Percentiles rank a stretch among this genome's conserved stretches.
phyloP scores from a whole-genome alignment of 1,140 invertebrate species.

The Akabosia matsudoensis region DNA sequence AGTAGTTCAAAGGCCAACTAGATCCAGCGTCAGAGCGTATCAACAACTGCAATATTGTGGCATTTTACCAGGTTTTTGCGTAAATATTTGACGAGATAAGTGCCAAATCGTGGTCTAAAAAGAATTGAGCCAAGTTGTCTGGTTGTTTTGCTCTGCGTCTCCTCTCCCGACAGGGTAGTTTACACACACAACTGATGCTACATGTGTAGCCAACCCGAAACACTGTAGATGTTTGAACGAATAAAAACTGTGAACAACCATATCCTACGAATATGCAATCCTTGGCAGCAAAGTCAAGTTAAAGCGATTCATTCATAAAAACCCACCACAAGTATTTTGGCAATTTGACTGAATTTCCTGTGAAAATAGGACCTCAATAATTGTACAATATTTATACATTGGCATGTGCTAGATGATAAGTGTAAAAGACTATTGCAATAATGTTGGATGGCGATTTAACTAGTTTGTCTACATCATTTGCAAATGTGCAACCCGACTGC shows the following conservation, averaged over 20 bases:
- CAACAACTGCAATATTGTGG: too few species aligned
- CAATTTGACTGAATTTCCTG: background rate
- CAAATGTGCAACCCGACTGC: too few species aligned
- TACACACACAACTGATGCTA: too few species aligned
- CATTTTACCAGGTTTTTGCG: slow-evolving; percentile 18
- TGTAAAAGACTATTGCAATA: too few species aligned
- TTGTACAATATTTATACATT: too few species aligned
- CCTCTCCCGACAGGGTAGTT: background rate
- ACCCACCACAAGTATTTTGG: background rate
- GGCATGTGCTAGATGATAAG: too few species aligned
- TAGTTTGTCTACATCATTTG: too few species aligned
- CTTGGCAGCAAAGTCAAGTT: background rate
- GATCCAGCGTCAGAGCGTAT: too few species aligned
- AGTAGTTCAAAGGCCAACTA: too few species aligned
- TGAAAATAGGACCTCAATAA: background rate
- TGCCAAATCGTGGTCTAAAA: slow-evolving; percentile 1
- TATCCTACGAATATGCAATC: background rate
- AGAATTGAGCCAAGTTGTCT: slow-evolving; percentile 13
- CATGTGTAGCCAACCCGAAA: background rate
- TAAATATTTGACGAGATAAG: slow-evolving; percentile 21
- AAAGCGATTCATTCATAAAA: slow-evolving; percentile 3
- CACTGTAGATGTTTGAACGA: background rate
- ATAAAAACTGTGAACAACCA: background rate
- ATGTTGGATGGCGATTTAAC: too few species aligned
- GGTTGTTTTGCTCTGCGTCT: background rate